Percentiles rank a stretch among this genome's conserved stretches.
Conservation (phyloP, 2,797 vertebrate genomes). For the Anguilla anguilla region DNA sequence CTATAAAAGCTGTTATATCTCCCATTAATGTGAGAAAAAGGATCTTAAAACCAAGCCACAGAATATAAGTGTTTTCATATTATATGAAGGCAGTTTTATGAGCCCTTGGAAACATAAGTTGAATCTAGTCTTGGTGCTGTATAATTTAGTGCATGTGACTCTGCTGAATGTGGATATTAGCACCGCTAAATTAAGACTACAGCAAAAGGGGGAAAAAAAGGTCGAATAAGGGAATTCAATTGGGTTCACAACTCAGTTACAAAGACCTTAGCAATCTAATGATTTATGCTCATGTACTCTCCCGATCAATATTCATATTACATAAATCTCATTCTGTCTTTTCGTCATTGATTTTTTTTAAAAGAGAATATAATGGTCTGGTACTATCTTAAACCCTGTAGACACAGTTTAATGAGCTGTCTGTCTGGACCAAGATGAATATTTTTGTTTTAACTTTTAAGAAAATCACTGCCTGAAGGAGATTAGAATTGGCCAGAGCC, state of each 20-base stretch:
- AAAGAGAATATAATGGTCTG: background rate
- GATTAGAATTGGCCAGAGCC: background rate
- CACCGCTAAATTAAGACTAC: slow-evolving; percentile 47
- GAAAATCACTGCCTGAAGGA: background rate
- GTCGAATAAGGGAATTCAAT: slow-evolving; percentile 39
- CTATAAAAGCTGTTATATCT: slow-evolving; percentile 64
- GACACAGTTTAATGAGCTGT: background rate
- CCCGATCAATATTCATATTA: background rate
- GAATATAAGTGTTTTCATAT: slow-evolving; percentile 35
- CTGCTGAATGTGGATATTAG: slow-evolving; percentile 56
- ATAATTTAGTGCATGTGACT: slow-evolving; percentile 54
- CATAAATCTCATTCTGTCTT: background rate
- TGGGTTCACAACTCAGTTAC: slow-evolving; percentile 22
- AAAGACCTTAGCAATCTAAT: slow-evolving; percentile 17
- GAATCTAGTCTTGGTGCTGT: slow-evolving; percentile 57
- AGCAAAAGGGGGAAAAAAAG: slow-evolving; percentile 46
- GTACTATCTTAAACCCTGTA: background rate
- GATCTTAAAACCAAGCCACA: slow-evolving; percentile 46
- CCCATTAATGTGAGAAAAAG: slow-evolving; percentile 41
- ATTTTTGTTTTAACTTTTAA: background rate
- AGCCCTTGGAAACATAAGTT: slow-evolving; percentile 58
- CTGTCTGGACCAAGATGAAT: background rate
- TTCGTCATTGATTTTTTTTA: background rate
- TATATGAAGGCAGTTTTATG: slow-evolving; percentile 55
- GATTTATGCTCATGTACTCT: background rate